A percentile compares a stretch with the other conserved stretches of the same genome.
These are phyloP conservation scores for Lepidochrysops patricia DNA, from an alignment of 2,888 invertebrate genomes.

Conservation along the genomic window DNA sequence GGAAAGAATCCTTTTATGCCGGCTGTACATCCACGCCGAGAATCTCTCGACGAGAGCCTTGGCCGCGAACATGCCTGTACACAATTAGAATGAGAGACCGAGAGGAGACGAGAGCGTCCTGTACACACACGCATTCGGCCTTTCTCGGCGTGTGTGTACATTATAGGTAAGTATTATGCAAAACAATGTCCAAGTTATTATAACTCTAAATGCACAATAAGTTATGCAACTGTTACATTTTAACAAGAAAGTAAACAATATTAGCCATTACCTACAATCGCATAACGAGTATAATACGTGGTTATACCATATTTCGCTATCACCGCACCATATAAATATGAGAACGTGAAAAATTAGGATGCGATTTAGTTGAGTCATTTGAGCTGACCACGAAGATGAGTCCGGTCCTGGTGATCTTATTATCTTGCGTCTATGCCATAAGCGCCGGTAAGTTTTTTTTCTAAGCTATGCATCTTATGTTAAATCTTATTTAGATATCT, in stretches of 20 bases:
- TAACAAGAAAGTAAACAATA: neutral
- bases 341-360: neutral
- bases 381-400: neutral
- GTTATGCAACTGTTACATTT: neutral
- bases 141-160: neutral
- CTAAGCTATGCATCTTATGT: no score
- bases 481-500: no score
- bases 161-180: neutral
- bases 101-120: no score
- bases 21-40: no score
- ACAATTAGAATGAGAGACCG: no score
- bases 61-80: no score
- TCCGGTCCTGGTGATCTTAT: neutral
- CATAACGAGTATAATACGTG: neutral
- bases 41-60: no score
- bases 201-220: no score
- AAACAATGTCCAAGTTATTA: no score
- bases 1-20: no score
- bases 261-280: neutral
- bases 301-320: neutral
- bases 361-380: neutral
- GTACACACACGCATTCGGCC: no score
- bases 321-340: neutral
- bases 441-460: neutral
- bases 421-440: neutral